Evolutionary conservation across 2,797 vertebrate genomes (phyloP).

Genomic region (Oryzias dopingdopingensis): DNA sequence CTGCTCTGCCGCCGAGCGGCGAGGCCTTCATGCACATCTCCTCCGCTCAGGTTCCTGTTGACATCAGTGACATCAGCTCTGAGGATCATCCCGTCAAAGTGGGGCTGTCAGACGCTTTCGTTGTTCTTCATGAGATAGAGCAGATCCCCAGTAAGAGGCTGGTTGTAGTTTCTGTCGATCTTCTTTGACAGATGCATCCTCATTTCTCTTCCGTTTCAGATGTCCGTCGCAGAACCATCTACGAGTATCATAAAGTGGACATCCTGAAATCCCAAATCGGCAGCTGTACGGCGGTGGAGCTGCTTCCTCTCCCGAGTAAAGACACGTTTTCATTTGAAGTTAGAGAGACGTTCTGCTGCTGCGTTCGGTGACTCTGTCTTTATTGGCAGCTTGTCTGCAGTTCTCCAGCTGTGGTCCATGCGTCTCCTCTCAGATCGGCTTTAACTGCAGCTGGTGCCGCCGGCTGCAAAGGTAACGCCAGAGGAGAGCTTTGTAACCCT

Average conservation of each 20-base stretch:
- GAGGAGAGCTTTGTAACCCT: not conserved
- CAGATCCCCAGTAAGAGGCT: constrained; percentile 90
- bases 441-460: constrained; percentile 97
- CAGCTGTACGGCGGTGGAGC: constrained; percentile 85
- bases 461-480: constrained; percentile 87
- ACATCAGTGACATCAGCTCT: constrained; percentile 85
- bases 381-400: constrained; percentile 87
- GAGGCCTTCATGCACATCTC: constrained; percentile 1
- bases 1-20: fast-evolving
- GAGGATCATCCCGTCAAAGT: constrained; percentile 94
- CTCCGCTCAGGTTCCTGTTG: constrained; percentile 84
- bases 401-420: constrained; percentile 89
- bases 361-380: constrained; percentile 15
- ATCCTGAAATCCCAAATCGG: constrained; percentile 90
- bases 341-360: too few relatives aligned
- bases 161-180: not conserved
- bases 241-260: constrained; percentile 93
- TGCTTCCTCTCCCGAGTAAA: constrained; percentile 91
- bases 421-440: constrained; percentile 89
- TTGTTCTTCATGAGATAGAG: constrained; percentile 91
- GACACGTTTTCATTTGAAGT: too few relatives aligned
- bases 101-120: constrained; percentile 93
- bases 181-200: not conserved
- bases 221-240: constrained; percentile 93
- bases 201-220: constrained; percentile 69